A percentile compares a stretch with the other conserved stretches of the same genome.
Conservation (phyloP, 1,140 invertebrate genomes). For the Bombus consobrinus region DNA sequence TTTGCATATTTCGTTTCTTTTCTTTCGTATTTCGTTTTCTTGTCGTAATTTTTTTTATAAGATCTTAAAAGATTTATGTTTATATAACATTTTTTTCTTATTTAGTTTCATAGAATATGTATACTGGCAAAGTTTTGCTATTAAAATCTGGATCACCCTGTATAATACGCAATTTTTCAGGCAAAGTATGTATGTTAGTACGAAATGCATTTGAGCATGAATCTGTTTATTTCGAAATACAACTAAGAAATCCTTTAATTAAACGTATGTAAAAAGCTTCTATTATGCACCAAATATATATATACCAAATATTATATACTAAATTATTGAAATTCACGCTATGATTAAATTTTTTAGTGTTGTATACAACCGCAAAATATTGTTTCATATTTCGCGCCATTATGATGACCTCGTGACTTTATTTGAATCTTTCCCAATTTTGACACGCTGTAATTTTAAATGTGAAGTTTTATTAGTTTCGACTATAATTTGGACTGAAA, state of each 20-base stretch:
- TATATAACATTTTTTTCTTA: too few relatives aligned
- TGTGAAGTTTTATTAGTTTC: background rate
- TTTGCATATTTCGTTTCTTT: too few relatives aligned
- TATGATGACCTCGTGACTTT: background rate
- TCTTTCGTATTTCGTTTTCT: too few relatives aligned
- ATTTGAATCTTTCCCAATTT: background rate
- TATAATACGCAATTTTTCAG: background rate
- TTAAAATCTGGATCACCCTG: too few relatives aligned
- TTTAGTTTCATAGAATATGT: too few relatives aligned
- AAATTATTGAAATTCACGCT: background rate
- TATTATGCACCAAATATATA: too few relatives aligned
- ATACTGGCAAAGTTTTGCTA: too few relatives aligned
- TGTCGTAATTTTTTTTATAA: too few relatives aligned
- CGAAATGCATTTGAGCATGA: background rate
- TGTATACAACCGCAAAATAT: too few relatives aligned
- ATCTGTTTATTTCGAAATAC: background rate
- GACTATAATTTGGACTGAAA: background rate
- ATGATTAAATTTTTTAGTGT: background rate
- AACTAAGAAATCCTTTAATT: background rate
- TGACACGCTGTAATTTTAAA: background rate
- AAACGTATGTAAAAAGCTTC: background rate
- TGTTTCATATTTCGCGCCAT: background rate
- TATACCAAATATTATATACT: background rate
- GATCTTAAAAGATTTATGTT: too few relatives aligned
- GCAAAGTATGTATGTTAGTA: background rate